phyloP scores from a whole-genome alignment of 2,113 vertebrate species.

The Canis aureus region DNA sequence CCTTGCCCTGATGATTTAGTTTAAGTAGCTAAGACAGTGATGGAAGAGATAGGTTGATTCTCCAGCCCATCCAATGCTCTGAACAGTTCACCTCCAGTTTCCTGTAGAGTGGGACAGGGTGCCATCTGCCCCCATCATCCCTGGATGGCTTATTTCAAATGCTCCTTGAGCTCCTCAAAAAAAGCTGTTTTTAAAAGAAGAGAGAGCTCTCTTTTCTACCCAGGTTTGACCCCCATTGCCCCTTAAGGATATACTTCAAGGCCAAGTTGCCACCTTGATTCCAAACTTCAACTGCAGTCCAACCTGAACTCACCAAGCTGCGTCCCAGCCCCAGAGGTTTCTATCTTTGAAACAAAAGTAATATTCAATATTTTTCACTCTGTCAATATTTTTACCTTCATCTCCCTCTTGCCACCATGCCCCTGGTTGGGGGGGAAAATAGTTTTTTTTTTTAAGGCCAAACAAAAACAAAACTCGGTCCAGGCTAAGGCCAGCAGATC shows the following conservation, averaged over 20 bases:
- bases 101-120: not conserved
- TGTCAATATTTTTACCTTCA: slow-evolving; percentile 62
- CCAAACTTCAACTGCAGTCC: not conserved
- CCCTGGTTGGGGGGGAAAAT: not conserved
- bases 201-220: not conserved
- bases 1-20: not conserved
- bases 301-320: not conserved
- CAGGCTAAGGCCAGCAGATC: slow-evolving; percentile 17
- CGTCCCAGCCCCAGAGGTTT: not conserved
- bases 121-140: too few relatives aligned
- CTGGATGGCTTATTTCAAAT: not conserved
- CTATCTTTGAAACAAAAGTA: slow-evolving; percentile 66
- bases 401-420: not conserved
- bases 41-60: not conserved
- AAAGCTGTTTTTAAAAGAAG: not conserved
- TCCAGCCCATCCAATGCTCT: not conserved
- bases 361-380: slow-evolving; percentile 2
- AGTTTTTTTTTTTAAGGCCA: not conserved
- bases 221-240: accelerated
- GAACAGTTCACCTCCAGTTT: not conserved
- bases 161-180: not conserved
- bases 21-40: not conserved
- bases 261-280: not conserved
- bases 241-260: too few relatives aligned
- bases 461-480: slow-evolving; percentile 64